These are phyloP conservation scores for Phymorhynchus buccinoides DNA, from an alignment of 1,140 invertebrate species.

Conservation along the genomic window DNA sequence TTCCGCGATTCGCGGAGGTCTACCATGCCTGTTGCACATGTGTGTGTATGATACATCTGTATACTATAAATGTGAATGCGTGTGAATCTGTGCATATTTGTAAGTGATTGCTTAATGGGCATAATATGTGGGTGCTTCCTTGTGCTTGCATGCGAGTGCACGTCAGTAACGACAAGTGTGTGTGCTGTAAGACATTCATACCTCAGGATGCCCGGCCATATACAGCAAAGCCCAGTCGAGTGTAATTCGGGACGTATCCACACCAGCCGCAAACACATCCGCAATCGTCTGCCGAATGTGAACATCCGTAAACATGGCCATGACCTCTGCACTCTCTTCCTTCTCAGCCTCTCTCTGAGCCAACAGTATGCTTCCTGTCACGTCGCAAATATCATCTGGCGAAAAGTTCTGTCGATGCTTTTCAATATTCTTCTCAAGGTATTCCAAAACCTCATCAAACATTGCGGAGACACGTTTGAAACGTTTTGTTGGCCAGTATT, in stretches of 20 bases:
- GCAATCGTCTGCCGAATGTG: neutral
- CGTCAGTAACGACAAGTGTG: too few relatives aligned
- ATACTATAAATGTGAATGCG: too few relatives aligned
- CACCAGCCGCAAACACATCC: neutral
- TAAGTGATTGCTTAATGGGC: too few relatives aligned
- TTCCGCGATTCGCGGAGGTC: too few relatives aligned
- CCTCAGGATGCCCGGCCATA: neutral
- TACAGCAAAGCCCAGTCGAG: slow-evolving; percentile 5
- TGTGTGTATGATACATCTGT: too few relatives aligned
- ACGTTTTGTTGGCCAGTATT: neutral
- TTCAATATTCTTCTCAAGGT: neutral
- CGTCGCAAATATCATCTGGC: neutral
- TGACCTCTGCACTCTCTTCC: neutral
- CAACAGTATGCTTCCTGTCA: slow-evolving; percentile 25
- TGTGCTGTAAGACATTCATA: neutral
- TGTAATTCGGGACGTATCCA: slow-evolving; percentile 11
- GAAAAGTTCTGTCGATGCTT: slow-evolving; percentile 4
- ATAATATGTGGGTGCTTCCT: too few relatives aligned
- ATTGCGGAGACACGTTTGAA: neutral
- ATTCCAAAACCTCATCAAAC: neutral
- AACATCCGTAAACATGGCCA: neutral
- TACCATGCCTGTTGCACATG: too few relatives aligned
- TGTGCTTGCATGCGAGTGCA: too few relatives aligned
- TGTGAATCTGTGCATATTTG: too few relatives aligned
- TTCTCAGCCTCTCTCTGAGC: neutral